Base-by-base conservation (phyloP, 2,797 vertebrate genomes). In the Enteromius unitaeniatus region DNA sequence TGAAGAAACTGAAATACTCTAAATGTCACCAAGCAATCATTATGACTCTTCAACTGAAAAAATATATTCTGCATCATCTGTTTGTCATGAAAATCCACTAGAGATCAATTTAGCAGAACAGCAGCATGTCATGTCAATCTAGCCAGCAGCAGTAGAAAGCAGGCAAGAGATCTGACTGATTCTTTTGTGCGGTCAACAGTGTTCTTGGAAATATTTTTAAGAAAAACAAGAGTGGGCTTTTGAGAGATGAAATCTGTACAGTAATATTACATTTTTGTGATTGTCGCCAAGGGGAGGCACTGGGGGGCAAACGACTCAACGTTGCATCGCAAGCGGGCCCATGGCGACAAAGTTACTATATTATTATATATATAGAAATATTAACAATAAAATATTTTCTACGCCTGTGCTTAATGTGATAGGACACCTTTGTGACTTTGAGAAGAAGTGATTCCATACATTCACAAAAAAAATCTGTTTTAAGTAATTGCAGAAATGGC, bases 21-120 rank as follows among this genome's bases (percentile, higher is more conserved):
- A 77, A 77, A 77, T 77, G 74, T 62, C 74, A 77, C 55, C 60
- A 28, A 45, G 37, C 55, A 77, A 45, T 77, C 53, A 28, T 45
- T 23, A 42, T 62, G 75, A 77, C 55, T 77, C 55, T 19, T 62
- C 55, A 62, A 4, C 23, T 77, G 55, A 77, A 62, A 62, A 62
- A 6, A 17, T 40, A 10, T 42, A 9, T 13, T 77, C 37, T 6
- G 42, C 23, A 6, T 62, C 55, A 62, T 77, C 23, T 77, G 58
- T 62, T 58, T 2, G 4, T 37, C 4, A 26, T 62, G 34, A 62
- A 77, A 77, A 77, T 60, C 14, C 37, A 10, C 23, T 21, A 19
- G 60, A 21, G 9, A 77, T 60, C 37, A 62, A 21, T 77, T 62
- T 62, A 1, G 15, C 75, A 62, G 23, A 72, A 23, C 23, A 45